phyloP scores from a whole-genome alignment of 2,888 invertebrate species.

The Dicycla oo region DNA sequence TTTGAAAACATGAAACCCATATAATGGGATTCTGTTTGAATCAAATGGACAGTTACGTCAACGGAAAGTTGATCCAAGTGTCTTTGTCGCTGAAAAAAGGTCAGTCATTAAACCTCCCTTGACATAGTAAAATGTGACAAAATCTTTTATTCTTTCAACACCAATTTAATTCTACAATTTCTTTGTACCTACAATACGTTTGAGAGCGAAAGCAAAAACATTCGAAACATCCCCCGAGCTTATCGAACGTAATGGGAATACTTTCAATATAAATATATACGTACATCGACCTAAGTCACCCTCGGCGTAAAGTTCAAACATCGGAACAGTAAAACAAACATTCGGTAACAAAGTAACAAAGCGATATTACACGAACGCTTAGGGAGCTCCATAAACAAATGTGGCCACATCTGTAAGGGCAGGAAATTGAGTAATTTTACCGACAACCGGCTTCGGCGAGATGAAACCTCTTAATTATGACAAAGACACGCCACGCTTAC shows the following conservation, averaged over 20 bases:
- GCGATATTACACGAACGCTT: conserved; percentile 40
- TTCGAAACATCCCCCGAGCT: conserved; percentile 6
- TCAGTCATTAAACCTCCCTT: conserved; percentile 9
- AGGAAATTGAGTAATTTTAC: conserved; percentile 67
- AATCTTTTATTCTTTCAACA: conserved; percentile 13
- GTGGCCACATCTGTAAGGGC: conserved; percentile 37
- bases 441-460: conserved; percentile 54
- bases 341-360: conserved; percentile 18
- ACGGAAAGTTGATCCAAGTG: not conserved
- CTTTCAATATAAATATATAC: conserved; percentile 22
- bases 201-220: conserved; percentile 20
- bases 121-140: conserved; percentile 7
- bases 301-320: conserved; percentile 35
- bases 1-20: conserved; percentile 28
- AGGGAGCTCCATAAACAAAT: conserved; percentile 45
- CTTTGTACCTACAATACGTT: conserved; percentile 16
- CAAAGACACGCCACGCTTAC: conserved; percentile 60
- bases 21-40: conserved; percentile 31
- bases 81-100: conserved; percentile 18
- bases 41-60: conserved; percentile 10
- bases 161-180: conserved; percentile 11
- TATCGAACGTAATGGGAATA: conserved; percentile 16
- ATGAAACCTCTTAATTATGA: conserved; percentile 73
- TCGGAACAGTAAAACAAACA: conserved; percentile 27
- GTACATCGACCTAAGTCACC: conserved; percentile 9